Percentiles rank a stretch among this genome's conserved stretches.
These are phyloP conservation scores for Leucosticte australis DNA, from an alignment of 2,113 vertebrate genomes.

Conservation along the genomic window DNA sequence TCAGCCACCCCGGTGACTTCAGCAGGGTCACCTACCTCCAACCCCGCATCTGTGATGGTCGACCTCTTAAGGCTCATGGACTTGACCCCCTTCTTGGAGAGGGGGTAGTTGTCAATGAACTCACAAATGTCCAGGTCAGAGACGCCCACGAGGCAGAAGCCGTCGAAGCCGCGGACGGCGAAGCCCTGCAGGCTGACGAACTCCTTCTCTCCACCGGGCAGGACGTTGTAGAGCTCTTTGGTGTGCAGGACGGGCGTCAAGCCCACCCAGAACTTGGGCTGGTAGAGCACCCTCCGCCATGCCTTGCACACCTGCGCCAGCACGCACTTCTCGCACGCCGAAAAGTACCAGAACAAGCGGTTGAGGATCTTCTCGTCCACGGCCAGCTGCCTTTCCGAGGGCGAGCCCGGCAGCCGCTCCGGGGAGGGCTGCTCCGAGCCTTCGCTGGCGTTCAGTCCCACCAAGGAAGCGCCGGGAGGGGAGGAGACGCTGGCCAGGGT, in stretches of 20 bases:
- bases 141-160: constrained; percentile 97
- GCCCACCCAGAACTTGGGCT: constrained; percentile 97
- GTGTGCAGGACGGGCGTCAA: constrained; percentile 94
- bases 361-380: constrained; percentile 97
- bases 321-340: constrained; percentile 91
- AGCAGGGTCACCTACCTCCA: constrained; percentile 82
- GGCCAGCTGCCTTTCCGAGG: constrained; percentile 83
- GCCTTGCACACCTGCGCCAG: constrained; percentile 96
- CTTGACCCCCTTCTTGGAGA: constrained; percentile 97
- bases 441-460: constrained; percentile 73
- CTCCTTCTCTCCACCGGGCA: constrained; percentile 92
- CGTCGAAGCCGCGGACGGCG: constrained; percentile 90
- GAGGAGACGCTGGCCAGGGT: constrained; percentile 70
- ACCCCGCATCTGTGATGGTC: constrained; percentile 94
- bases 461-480: constrained; percentile 70
- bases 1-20: fast-evolving
- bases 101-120: constrained; percentile 98
- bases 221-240: constrained; percentile 93
- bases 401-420: constrained; percentile 75
- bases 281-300: constrained; percentile 96
- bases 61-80: constrained; percentile 98
- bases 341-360: constrained; percentile 97
- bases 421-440: constrained; percentile 73
- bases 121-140: constrained; percentile 99
- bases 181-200: constrained; percentile 97